These are phyloP conservation scores for Girardinus metallicus DNA, from an alignment of 2,797 vertebrate species.

Conservation along the genomic window DNA sequence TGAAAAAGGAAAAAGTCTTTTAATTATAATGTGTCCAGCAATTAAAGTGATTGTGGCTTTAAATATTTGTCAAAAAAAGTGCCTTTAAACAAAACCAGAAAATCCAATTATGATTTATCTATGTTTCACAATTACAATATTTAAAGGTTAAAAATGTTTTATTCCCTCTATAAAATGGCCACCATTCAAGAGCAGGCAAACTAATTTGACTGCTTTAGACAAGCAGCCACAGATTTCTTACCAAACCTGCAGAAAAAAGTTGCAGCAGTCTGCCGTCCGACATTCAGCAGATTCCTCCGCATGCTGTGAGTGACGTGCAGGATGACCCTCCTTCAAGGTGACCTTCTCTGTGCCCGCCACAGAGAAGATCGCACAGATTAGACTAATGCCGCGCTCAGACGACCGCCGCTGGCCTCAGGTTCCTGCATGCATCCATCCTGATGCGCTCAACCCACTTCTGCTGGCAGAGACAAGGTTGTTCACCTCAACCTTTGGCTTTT, in stretches of 20 bases:
- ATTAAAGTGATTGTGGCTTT: neutral
- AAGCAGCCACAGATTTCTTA: conserved; percentile 4
- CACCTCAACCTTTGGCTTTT: conserved; percentile 35
- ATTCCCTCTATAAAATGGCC: conserved; percentile 19
- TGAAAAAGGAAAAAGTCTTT: neutral
- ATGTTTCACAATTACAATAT: neutral
- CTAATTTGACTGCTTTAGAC: neutral
- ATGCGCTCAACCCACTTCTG: conserved; percentile 39
- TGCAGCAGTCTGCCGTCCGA: conserved; percentile 12
- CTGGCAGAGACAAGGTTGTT: conserved; percentile 62
- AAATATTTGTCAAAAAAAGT: neutral
- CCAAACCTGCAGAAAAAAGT: conserved; percentile 16
- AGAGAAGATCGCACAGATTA: conserved; percentile 72
- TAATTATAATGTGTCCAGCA: neutral
- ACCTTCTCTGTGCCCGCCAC: conserved; percentile 38
- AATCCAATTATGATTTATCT: neutral
- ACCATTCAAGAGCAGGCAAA: neutral
- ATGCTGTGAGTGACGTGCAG: conserved; percentile 48
- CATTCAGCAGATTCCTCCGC: conserved; percentile 31
- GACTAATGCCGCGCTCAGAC: conserved; percentile 43
- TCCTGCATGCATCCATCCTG: conserved; percentile 59
- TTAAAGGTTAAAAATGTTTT: neutral
- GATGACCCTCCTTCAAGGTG: conserved; percentile 65
- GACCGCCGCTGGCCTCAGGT: conserved; percentile 32
- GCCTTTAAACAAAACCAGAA: neutral